Conservation (phyloP, 2,797 vertebrate genomes). For the Epinephelus malabaricus region DNA sequence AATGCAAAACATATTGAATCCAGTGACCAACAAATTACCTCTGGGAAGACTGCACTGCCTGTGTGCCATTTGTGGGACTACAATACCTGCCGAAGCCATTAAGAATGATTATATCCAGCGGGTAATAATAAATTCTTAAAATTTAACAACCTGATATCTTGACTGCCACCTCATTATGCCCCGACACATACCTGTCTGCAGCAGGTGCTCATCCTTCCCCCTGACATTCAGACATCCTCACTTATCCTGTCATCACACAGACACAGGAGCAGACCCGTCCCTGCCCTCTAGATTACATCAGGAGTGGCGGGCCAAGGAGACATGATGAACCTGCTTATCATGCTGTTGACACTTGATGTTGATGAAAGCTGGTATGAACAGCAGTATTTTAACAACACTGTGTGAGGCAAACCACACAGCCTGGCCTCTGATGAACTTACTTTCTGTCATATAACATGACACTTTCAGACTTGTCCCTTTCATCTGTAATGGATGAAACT, state of each 20-base stretch:
- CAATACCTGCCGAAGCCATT: background rate
- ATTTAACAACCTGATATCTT: slow-evolving; percentile 25
- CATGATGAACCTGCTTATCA: slow-evolving; percentile 65
- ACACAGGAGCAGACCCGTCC: slow-evolving; percentile 41
- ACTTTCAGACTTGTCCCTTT: background rate
- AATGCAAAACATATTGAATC: slow-evolving; percentile 45
- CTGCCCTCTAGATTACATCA: slow-evolving; percentile 72
- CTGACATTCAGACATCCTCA: slow-evolving; percentile 69
- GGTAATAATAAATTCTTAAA: slow-evolving; percentile 31
- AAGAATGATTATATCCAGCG: slow-evolving; percentile 21
- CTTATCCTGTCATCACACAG: slow-evolving; percentile 74
- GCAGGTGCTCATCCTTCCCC: slow-evolving; percentile 44
- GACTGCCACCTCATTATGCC: slow-evolving; percentile 18
- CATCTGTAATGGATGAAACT: background rate
- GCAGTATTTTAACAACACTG: slow-evolving; percentile 7
- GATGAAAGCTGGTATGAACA: slow-evolving; percentile 36
- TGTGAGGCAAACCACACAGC: background rate
- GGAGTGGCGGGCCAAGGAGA: slow-evolving; percentile 47
- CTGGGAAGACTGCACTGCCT: slow-evolving; percentile 16
- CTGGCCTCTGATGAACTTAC: background rate
- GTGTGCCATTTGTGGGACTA: background rate
- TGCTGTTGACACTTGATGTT: slow-evolving; percentile 56
- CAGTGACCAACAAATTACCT: slow-evolving; percentile 42
- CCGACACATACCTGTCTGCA: slow-evolving; percentile 43
- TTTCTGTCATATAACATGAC: background rate